These are phyloP conservation scores for Bombus fervidus DNA, from an alignment of 1,140 invertebrate species.

Conservation along the genomic window DNA sequence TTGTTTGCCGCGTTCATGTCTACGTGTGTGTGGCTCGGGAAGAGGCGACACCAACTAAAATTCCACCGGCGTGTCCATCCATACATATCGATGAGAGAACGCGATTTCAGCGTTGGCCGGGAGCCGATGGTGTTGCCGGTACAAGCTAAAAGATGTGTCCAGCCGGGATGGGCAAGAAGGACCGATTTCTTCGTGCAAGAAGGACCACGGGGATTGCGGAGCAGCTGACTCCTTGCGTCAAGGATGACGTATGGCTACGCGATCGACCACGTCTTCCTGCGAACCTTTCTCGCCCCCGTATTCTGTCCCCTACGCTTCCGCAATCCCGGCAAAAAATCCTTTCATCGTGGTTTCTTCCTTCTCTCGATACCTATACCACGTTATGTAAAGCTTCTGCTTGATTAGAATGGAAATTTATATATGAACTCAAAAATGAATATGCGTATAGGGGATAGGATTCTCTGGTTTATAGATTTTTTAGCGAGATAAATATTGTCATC, in stretches of 20 bases:
- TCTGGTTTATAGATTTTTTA: neutral
- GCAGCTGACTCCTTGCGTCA: slow-evolving; percentile 72
- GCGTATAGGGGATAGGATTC: neutral
- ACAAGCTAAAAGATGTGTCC: slow-evolving; percentile 76
- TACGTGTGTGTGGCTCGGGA: slow-evolving; percentile 1
- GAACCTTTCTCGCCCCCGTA: slow-evolving; percentile 11
- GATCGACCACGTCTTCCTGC: slow-evolving; percentile 45
- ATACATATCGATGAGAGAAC: slow-evolving; percentile 79
- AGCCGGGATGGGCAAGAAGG: slow-evolving; percentile 73
- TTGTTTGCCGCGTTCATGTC: slow-evolving; percentile 62
- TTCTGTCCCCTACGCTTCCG: slow-evolving; percentile 19
- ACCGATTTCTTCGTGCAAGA: slow-evolving; percentile 73
- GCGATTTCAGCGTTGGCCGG: slow-evolving; percentile 57
- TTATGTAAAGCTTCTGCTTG: neutral
- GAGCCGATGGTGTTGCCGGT: slow-evolving; percentile 71
- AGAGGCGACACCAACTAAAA: slow-evolving; percentile 78
- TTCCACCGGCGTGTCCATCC: slow-evolving; percentile 78
- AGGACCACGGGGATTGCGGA: slow-evolving; percentile 70
- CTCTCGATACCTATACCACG: neutral
- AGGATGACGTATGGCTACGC: slow-evolving; percentile 77
- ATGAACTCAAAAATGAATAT: too few relatives aligned
- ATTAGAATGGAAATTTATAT: neutral
- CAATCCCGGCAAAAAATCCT: slow-evolving; percentile 34
- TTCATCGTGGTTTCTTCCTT: neutral
- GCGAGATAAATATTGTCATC: neutral